Percentiles rank a stretch among this genome's conserved stretches.
Evolutionary conservation across 2,113 vertebrate genomes (phyloP).

Genomic region (Sorex araneus): DNA sequence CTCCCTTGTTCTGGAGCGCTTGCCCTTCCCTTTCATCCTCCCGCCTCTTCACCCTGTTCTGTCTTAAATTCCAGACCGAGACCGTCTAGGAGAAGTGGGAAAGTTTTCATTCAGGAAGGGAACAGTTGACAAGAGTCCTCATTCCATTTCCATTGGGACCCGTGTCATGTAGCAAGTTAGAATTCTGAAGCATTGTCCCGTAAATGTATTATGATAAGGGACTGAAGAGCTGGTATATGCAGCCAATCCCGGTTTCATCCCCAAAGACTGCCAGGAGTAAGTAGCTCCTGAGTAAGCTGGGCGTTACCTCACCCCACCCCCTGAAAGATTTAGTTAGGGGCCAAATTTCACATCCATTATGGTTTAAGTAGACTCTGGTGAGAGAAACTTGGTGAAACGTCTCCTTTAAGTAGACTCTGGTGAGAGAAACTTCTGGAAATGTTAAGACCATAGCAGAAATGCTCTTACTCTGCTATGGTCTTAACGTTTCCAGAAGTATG

Average conservation of each 20-base stretch:
- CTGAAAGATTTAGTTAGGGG: neutral
- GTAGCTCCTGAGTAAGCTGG: no score
- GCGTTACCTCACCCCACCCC: no score
- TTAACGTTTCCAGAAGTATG: slow-evolving; percentile 31
- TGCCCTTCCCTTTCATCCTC: neutral
- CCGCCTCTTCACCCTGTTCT: slow-evolving; percentile 10
- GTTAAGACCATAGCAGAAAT: no score
- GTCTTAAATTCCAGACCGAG: slow-evolving; percentile 31
- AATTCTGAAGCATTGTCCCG: neutral
- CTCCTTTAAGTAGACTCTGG: no score
- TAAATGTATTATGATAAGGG: slow-evolving; percentile 44
- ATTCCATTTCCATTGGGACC: slow-evolving; percentile 34
- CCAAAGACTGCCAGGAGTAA: no score
- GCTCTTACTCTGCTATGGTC: neutral
- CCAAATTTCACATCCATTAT: slow-evolving; percentile 19
- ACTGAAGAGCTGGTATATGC: neutral
- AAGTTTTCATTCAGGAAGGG: neutral
- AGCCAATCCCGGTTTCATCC: no score
- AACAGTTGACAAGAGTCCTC: slow-evolving; percentile 41
- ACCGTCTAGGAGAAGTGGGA: neutral
- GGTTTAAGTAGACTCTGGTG: slow-evolving; percentile 25
- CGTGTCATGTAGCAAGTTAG: neutral
- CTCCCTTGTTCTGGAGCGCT: slow-evolving; percentile 23
- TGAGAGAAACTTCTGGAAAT: no score
- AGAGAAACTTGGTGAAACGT: neutral